phyloP scores from a whole-genome alignment of 2,797 vertebrate genomes.

The Carcharodon carcharias region DNA sequence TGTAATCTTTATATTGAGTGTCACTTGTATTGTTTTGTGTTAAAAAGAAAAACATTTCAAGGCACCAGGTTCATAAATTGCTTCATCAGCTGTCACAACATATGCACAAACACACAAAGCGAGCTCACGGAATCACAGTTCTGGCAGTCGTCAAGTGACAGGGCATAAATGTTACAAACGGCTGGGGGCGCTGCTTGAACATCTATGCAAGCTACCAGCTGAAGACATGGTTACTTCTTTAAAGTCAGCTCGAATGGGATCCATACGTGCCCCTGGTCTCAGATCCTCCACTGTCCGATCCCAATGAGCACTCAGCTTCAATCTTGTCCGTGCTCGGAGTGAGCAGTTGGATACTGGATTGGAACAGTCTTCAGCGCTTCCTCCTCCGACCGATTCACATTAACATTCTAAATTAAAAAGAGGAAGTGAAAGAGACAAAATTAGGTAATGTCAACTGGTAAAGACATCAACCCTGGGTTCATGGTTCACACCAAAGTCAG shows the following conservation, averaged over 20 bases:
- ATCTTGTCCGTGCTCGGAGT: background rate
- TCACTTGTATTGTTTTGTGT: background rate
- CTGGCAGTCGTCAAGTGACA: background rate
- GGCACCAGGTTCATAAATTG: no score
- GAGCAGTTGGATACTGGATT: background rate
- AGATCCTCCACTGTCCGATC: background rate
- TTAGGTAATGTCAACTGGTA: background rate
- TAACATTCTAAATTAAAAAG: slow-evolving; percentile 26
- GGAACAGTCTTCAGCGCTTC: slow-evolving; percentile 29
- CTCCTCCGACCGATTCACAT: slow-evolving; percentile 19
- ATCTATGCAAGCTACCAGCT: background rate
- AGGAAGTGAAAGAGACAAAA: background rate
- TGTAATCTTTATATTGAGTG: background rate
- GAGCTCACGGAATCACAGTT: background rate
- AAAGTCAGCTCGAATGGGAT: no score
- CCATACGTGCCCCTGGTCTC: no score
- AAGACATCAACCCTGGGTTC: no score
- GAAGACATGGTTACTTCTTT: background rate
- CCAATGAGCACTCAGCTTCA: background rate
- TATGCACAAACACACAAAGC: no score
- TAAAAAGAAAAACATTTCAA: background rate
- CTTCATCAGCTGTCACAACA: background rate
- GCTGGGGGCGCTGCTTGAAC: no score
- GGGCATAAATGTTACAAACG: background rate
- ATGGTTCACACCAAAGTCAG: no score